These are phyloP conservation scores for Gadus chalcogrammus DNA, from an alignment of 2,113 vertebrate species.

Conservation along the genomic window DNA sequence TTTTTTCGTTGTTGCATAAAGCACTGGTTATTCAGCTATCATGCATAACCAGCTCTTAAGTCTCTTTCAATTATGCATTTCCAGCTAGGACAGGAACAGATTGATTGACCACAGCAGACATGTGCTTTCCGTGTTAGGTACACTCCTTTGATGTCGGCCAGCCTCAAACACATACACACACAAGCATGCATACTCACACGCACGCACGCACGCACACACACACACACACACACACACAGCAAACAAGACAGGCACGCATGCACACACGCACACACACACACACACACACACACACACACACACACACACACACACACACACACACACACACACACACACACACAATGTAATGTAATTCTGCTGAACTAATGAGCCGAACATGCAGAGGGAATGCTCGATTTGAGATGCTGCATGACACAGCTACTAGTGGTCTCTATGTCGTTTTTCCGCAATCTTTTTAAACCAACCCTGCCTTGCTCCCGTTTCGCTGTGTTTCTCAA, in stretches of 20 bases:
- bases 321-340: not conserved
- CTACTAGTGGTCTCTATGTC: not conserved
- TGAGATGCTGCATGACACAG: constrained; percentile 38
- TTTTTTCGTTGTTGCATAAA: no score
- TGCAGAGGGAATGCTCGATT: no score
- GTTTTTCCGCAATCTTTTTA: no score
- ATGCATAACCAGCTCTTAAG: no score
- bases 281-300: no score
- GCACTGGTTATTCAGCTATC: no score
- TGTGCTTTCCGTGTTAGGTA: not conserved
- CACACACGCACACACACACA: not conserved
- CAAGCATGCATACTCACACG: not conserved
- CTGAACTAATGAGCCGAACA: constrained; percentile 34
- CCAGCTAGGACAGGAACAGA: constrained; percentile 5
- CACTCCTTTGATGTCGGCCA: not conserved
- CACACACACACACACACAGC: not conserved
- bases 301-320: not conserved
- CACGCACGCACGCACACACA: no score
- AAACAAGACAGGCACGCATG: no score
- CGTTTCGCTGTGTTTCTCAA: not conserved
- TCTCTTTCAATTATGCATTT: not conserved
- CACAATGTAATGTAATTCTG: not conserved
- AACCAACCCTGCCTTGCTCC: no score
- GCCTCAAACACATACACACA: no score
- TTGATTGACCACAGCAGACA: constrained; percentile 33